A percentile compares a stretch with the other conserved stretches of the same genome.
These are phyloP conservation scores for Agrochola circellaris DNA, from an alignment of 2,888 invertebrate species.

Conservation along the genomic window DNA sequence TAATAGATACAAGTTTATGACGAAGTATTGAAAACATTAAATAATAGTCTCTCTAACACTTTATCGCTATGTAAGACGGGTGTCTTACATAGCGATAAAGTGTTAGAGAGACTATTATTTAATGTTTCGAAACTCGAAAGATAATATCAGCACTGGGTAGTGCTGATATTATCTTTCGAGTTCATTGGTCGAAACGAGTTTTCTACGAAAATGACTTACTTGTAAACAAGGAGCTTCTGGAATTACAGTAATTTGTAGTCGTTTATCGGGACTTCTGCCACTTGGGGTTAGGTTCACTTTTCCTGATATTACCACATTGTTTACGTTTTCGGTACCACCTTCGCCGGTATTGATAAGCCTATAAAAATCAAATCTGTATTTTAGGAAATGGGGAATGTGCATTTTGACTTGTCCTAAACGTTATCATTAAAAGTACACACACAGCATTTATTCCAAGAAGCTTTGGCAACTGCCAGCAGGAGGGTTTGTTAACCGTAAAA, in stretches of 20 bases:
- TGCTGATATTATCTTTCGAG: not conserved
- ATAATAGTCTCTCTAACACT: not conserved
- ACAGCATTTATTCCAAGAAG: not conserved
- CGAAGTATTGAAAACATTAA: not conserved
- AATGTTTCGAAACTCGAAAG: too few species aligned
- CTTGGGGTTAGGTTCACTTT: constrained; percentile 90
- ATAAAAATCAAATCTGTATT: not conserved
- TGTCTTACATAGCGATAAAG: too few species aligned
- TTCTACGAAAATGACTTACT: constrained; percentile 82
- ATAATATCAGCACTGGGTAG: too few species aligned
- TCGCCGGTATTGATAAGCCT: constrained; percentile 84
- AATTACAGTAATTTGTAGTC: constrained; percentile 94
- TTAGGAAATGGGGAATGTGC: not conserved
- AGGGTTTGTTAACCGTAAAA: not conserved
- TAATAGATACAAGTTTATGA: not conserved
- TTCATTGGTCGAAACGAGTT: not conserved
- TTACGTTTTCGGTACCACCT: constrained; percentile 79
- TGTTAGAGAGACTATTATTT: too few species aligned
- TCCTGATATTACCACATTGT: constrained; percentile 89
- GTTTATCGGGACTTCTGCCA: constrained; percentile 92
- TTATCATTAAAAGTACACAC: not conserved
- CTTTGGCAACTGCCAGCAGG: not conserved
- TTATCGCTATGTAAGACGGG: not conserved
- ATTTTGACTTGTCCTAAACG: not conserved
- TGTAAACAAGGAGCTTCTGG: constrained; percentile 95